These are phyloP conservation scores for Phyllostomus hastatus DNA, from an alignment of 2,113 vertebrate species.

Conservation along the genomic window DNA sequence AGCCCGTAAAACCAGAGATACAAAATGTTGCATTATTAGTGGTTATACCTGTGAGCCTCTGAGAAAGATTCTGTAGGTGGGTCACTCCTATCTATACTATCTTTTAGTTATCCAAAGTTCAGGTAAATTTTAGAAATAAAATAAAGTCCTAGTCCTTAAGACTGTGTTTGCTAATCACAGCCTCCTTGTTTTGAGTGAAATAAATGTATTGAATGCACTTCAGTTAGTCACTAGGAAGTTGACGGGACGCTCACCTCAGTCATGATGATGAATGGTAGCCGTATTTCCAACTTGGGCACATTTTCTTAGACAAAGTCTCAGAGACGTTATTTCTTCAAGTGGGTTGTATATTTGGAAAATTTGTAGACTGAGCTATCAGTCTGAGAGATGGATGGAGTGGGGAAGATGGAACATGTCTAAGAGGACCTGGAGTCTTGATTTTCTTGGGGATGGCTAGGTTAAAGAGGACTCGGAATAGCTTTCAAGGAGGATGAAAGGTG, in stretches of 20 bases:
- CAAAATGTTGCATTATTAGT: neutral
- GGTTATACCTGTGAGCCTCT: neutral
- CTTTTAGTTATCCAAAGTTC: neutral
- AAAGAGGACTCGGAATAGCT: neutral
- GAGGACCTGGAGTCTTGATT: neutral
- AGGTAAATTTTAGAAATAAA: neutral
- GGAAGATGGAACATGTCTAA: neutral
- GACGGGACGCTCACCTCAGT: neutral
- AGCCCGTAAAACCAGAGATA: neutral
- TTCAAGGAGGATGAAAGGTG: neutral
- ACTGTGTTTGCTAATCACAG: neutral
- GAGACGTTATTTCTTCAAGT: neutral
- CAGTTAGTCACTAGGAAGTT: neutral
- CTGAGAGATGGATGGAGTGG: neutral
- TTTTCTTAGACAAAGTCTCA: neutral
- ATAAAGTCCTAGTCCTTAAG: neutral
- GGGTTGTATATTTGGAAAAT: neutral
- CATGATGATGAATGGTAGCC: neutral
- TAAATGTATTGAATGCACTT: neutral
- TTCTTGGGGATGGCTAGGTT: neutral
- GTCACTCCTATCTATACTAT: neutral
- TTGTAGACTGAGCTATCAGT: neutral
- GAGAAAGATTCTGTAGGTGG: neutral
- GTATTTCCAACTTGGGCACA: neutral
- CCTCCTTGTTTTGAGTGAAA: neutral